Conservation (phyloP, 2,888 invertebrate genomes). For the Laothoe populi region DNA sequence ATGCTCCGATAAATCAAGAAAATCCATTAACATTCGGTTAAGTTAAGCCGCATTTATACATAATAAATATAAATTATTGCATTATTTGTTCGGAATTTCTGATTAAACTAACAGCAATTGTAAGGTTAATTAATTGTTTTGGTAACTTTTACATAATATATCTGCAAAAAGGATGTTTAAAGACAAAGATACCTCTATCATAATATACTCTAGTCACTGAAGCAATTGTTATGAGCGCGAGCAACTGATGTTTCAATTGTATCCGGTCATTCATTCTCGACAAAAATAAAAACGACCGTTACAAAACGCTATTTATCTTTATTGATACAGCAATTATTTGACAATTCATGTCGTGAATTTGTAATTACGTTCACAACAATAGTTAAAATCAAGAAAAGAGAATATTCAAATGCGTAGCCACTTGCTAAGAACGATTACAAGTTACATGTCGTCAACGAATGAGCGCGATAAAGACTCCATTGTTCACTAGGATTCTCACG, state of each 20-base stretch:
- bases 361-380: background rate
- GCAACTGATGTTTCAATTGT: constrained; percentile 17
- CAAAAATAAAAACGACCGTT: constrained; percentile 20
- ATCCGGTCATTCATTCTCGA: constrained; percentile 23
- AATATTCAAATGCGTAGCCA: constrained; percentile 2
- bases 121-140: too few relatives aligned
- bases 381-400: background rate
- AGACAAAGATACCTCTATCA: background rate
- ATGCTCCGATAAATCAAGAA: background rate
- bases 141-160: background rate
- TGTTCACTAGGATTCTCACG: constrained; percentile 40
- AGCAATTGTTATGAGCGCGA: constrained; percentile 3
- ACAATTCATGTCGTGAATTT: constrained; percentile 9
- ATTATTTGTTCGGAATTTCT: background rate
- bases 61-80: background rate
- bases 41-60: background rate
- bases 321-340: constrained; percentile 8
- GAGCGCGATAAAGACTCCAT: constrained; percentile 41
- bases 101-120: too few relatives aligned
- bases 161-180: background rate
- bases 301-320: constrained; percentile 17
- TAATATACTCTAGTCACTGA: background rate
- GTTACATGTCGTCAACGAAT: constrained; percentile 30
- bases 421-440: constrained; percentile 6
- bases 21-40: background rate